Evolutionary conservation across 2,888 invertebrate genomes (phyloP).

Genomic region (Rotaria socialis): DNA sequence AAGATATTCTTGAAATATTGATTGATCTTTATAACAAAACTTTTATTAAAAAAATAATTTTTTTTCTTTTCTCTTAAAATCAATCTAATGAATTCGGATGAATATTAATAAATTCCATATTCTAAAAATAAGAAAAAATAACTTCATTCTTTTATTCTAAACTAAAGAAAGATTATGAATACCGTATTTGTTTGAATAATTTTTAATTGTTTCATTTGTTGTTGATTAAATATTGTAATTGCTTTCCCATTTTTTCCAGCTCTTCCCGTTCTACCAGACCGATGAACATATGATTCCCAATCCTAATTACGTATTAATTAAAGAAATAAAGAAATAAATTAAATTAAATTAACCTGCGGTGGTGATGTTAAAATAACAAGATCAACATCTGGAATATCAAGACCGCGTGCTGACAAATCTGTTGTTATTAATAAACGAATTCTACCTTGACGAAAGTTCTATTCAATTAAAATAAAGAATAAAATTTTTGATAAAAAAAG

Average conservation of each 20-base stretch:
- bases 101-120: not conserved
- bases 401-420: conserved; percentile 58
- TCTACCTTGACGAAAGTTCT: conserved; percentile 55
- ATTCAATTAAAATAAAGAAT: not conserved
- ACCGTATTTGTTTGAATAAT: not conserved
- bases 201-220: not conserved
- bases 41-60: too few relatives aligned
- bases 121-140: not conserved
- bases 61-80: too few relatives aligned
- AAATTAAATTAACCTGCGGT: conserved; percentile 48
- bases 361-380: conserved; percentile 57
- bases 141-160: too few relatives aligned
- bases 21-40: too few relatives aligned
- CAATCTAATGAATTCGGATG: not conserved
- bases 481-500: not conserved
- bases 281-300: conserved; percentile 56
- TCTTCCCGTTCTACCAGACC: conserved; percentile 58
- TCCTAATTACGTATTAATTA: conserved; percentile 48
- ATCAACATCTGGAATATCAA: conserved; percentile 58
- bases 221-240: conserved; percentile 53
- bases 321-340: too few relatives aligned
- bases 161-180: not conserved
- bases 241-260: conserved; percentile 55
- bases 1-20: too few relatives aligned
- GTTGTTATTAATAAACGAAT: conserved; percentile 55